Evolutionary conservation across 2,888 invertebrate genomes (phyloP), one percentile per base, ranked within the genome.

Genomic region (Noctua comes): DNA sequence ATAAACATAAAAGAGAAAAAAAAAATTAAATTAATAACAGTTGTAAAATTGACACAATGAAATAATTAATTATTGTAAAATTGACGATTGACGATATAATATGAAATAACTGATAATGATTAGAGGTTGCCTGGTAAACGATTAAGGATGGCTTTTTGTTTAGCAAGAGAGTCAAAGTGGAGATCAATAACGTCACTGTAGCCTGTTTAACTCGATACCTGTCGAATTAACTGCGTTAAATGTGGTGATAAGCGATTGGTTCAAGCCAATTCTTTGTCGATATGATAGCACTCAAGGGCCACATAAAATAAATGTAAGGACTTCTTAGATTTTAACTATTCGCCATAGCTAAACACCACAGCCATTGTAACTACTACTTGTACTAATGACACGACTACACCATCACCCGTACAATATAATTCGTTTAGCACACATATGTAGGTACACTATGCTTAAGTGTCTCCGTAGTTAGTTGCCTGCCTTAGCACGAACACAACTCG

Each of bases 401-500:
- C 31, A 57, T 69, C 65, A 75, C 21, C 31, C 16, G 69, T 13
- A 48, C 31, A 59, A 73, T 75, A 43, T 77, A 69, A 83, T 86
- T 83, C 62, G 68, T 51, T 83, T 74, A 62, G 18, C 73, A 82
- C 48, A 77, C 51, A 73, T 1, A 48, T 48, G 31, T n/a, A n/a
- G n/a, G n/a, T 51, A 66, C 54, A 73, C 27, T 76, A 27, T 24
- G 62, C 64, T 73, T 79, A 73, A 73, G 84, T 83, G 79, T 77
- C 78, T 27, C n/a, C 36, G 27, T 74, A 83, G 73, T 76, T 78
- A 83, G 81, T 73, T 73, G 48, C 65, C 40, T 77, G 54, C 27
- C 73, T 62, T 73, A 79, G 43, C 54, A 66, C 31, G 71, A 83
- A 83, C 51, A 57, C 73, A 74, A 79, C 76, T 86, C 74, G 66